Percentiles rank a stretch among this genome's conserved stretches.
Conservation (phyloP, 2,888 invertebrate genomes). For the Agriotes lineatus region DNA sequence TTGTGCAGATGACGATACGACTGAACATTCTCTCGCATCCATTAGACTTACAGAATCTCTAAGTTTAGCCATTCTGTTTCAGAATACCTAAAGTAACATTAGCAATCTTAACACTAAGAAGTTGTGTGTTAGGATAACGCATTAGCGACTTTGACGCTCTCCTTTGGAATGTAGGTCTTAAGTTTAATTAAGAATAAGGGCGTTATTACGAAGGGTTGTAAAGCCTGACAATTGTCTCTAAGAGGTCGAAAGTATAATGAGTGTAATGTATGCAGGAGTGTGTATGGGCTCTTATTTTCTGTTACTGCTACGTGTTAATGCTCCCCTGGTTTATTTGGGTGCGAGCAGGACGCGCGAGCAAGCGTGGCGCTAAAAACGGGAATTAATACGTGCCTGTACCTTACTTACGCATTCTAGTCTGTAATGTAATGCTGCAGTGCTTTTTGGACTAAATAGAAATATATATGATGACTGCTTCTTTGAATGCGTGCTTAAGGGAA, state of each 20-base stretch:
- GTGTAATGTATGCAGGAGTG: conserved; percentile 58
- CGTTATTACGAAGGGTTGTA: conserved; percentile 58
- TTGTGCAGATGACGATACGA: conserved; percentile 24
- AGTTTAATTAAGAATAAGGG: conserved; percentile 65
- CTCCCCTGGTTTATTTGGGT: conserved; percentile 29
- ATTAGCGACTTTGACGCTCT: conserved; percentile 63
- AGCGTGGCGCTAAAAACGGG: conserved; percentile 34
- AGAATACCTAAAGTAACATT: conserved; percentile 64
- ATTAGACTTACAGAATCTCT: conserved; percentile 63
- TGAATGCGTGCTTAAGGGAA: conserved; percentile 29
- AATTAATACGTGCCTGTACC: conserved; percentile 41
- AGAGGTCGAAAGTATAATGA: conserved; percentile 60
- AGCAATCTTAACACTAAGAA: conserved; percentile 60
- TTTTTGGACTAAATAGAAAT: conserved; percentile 45
- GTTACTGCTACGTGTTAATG: conserved; percentile 48
- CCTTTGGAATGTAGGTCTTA: conserved; percentile 59
- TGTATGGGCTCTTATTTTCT: conserved; percentile 48
- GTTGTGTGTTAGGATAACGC: conserved; percentile 60
- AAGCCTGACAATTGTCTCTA: conserved; percentile 62
- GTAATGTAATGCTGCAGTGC: conserved; percentile 45
- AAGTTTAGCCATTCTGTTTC: conserved; percentile 66
- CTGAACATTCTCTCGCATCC: conserved; percentile 53
- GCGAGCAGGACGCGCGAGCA: conserved; percentile 25
- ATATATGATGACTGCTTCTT: conserved; percentile 36
- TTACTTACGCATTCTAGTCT: conserved; percentile 43